Conservation (phyloP, 2,888 invertebrate species). For the Plutella xylostella region DNA sequence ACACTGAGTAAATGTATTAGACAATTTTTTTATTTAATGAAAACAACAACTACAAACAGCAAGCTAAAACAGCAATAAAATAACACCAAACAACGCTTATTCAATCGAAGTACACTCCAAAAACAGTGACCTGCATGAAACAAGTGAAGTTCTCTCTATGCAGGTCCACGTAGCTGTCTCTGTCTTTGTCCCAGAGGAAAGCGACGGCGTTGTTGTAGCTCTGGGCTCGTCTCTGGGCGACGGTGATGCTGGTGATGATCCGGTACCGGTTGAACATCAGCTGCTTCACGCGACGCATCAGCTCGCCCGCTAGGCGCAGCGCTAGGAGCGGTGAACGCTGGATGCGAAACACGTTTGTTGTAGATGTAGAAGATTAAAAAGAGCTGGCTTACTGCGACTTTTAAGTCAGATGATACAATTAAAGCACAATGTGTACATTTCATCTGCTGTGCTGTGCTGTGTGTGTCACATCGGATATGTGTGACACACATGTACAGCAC, state of each 20-base stretch:
- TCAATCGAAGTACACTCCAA: slow-evolving; percentile 47
- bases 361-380: too few species aligned
- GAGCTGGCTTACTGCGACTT: too few species aligned
- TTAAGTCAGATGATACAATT: too few species aligned
- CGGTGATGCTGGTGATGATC: slow-evolving; percentile 38
- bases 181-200: slow-evolving; percentile 51
- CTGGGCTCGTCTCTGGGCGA: slow-evolving; percentile 48
- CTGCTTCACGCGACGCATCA: slow-evolving; percentile 36
- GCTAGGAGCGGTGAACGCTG: slow-evolving; percentile 29
- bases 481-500: too few species aligned
- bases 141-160: slow-evolving; percentile 31
- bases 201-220: slow-evolving; percentile 47
- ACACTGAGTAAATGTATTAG: too few species aligned
- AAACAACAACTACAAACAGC: neutral
- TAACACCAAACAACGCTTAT: neutral
- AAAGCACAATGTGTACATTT: too few species aligned
- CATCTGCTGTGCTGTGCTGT: too few species aligned
- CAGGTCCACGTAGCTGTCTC: slow-evolving; percentile 35
- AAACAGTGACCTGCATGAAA: slow-evolving; percentile 47
- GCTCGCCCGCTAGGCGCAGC: slow-evolving; percentile 7
- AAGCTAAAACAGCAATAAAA: neutral
- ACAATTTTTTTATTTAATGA: too few species aligned
- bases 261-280: slow-evolving; percentile 45
- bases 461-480: too few species aligned
- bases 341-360: too few species aligned